Percentiles rank a stretch among this genome's conserved stretches.
Conservation (phyloP, 1,140 invertebrate species). For the Babylonia areolata region DNA sequence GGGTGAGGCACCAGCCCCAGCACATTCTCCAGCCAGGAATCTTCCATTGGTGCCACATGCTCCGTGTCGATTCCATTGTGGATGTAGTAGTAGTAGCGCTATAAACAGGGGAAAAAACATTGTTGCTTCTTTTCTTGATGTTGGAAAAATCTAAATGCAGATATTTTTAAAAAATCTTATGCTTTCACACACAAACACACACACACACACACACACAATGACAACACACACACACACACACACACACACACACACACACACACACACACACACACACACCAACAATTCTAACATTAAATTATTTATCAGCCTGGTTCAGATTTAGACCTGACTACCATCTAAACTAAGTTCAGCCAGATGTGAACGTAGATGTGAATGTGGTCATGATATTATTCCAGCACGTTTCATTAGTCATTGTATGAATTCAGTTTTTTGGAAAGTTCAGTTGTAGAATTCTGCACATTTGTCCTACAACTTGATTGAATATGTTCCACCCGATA, state of each 20-base stretch:
- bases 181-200: neutral
- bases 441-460: no score
- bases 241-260: neutral
- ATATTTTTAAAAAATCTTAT: neutral
- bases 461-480: no score
- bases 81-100: constrained; percentile 92
- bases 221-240: constrained; percentile 11
- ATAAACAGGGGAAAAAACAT: constrained; percentile 34
- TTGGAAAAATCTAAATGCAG: no score
- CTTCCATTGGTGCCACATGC: constrained; percentile 86
- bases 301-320: no score
- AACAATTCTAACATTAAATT: no score
- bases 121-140: no score
- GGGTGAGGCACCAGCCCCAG: constrained; percentile 72
- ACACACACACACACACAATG: neutral
- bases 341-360: no score
- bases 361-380: no score
- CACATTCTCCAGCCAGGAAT: constrained; percentile 79
- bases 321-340: neutral
- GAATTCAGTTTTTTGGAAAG: no score
- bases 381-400: no score
- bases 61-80: constrained; percentile 91
- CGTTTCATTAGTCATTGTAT: no score
- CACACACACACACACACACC: neutral
- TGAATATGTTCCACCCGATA: no score